Percentiles rank a stretch among this genome's conserved stretches.
Conservation (phyloP, 2,797 vertebrate genomes). For the Menidia menidia region DNA sequence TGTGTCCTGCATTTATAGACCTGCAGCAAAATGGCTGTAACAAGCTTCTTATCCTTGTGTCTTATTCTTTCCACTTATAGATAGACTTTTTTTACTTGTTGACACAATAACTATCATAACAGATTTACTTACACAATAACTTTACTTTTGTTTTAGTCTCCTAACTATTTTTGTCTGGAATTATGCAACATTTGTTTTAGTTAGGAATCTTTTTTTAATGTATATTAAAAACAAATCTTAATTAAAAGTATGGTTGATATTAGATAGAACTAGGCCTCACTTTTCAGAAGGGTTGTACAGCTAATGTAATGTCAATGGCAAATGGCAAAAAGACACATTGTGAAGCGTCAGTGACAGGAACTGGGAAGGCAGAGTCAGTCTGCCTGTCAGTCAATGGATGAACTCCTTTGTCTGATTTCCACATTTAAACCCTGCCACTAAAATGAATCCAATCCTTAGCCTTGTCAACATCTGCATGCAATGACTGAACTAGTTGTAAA, state of each 20-base stretch:
- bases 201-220: no score
- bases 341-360: background rate
- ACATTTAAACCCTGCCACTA: background rate
- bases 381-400: background rate
- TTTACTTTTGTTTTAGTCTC: background rate
- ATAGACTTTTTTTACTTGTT: background rate
- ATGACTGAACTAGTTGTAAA: no score
- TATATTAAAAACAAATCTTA: no score
- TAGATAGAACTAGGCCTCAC: no score
- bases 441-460: background rate
- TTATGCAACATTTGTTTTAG: no score
- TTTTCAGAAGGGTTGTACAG: no score
- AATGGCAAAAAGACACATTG: no score
- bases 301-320: no score
- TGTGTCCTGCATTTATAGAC: constrained; percentile 16
- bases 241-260: no score
- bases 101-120: background rate
- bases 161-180: no score
- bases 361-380: background rate
- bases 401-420: background rate
- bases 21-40: constrained; percentile 17
- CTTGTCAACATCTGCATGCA: no score
- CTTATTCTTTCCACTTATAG: background rate
- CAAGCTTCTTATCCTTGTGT: background rate
- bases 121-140: constrained; percentile 1